Evolutionary conservation across 2,797 vertebrate species (phyloP).

Genomic region (Chaunax sp.): DNA sequence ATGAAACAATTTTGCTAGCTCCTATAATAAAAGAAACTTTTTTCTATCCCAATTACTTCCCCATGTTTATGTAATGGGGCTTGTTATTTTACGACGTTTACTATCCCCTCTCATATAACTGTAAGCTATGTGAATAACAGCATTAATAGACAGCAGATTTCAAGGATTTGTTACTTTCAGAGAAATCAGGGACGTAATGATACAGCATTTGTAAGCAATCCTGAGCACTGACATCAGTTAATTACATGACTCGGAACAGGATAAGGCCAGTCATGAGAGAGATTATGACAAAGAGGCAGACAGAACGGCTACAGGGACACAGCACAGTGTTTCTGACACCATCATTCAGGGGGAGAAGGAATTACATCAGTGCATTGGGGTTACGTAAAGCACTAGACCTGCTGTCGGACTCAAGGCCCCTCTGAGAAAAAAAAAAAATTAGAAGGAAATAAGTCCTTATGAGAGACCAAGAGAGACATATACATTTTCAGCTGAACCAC

Average conservation of each 20-base stretch:
- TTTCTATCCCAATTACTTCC: slow-evolving; percentile 64
- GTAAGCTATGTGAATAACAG: slow-evolving; percentile 63
- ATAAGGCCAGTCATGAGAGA: slow-evolving; percentile 57
- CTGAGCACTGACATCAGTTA: slow-evolving; percentile 72
- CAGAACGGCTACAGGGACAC: slow-evolving; percentile 40
- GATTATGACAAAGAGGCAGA: slow-evolving; percentile 69
- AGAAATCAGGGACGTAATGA: slow-evolving; percentile 45
- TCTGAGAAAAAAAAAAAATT: slow-evolving; percentile 26
- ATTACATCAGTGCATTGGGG: slow-evolving; percentile 63
- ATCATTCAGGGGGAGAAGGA: slow-evolving; percentile 36
- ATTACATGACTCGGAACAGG: slow-evolving; percentile 68
- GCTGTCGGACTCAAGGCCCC: slow-evolving; percentile 27
- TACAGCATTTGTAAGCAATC: slow-evolving; percentile 49
- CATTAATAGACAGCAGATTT: slow-evolving; percentile 55
- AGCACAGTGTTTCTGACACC: slow-evolving; percentile 60
- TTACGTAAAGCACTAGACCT: slow-evolving; percentile 64
- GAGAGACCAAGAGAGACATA: not conserved
- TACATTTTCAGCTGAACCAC: not conserved
- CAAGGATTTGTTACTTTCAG: slow-evolving; percentile 61
- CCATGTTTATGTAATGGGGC: slow-evolving; percentile 71
- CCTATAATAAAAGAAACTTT: slow-evolving; percentile 63
- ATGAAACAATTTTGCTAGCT: slow-evolving; percentile 61
- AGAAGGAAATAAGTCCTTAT: slow-evolving; percentile 16
- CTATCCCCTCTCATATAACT: slow-evolving; percentile 56
- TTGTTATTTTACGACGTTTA: slow-evolving; percentile 72